phyloP scores from a whole-genome alignment of 2,888 invertebrate genomes.

The Arrhopalites spinosus region DNA sequence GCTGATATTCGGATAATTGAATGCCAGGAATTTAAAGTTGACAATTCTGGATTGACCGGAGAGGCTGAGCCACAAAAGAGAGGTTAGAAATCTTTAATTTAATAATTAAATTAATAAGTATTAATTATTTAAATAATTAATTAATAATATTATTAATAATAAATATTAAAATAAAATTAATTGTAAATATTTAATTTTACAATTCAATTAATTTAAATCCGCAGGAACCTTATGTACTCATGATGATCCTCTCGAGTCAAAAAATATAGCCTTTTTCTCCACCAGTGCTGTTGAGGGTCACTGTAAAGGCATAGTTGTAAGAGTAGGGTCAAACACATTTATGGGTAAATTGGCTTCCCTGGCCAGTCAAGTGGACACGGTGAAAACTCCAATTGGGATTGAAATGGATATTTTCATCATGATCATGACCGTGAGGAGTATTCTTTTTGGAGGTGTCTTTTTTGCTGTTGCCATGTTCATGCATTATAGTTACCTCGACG shows the following conservation, averaged over 20 bases:
- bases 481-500: slow-evolving; percentile 65
- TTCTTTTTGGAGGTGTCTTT: slow-evolving; percentile 71
- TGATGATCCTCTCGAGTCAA: slow-evolving; percentile 64
- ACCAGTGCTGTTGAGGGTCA: slow-evolving; percentile 67
- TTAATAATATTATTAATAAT: too few relatives aligned
- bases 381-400: slow-evolving; percentile 75
- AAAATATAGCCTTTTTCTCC: slow-evolving; percentile 66
- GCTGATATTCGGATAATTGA: slow-evolving; percentile 66
- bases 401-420: slow-evolving; percentile 78
- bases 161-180: too few relatives aligned
- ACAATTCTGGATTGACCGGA: slow-evolving; percentile 72
- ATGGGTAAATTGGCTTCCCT: slow-evolving; percentile 74
- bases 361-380: slow-evolving; percentile 68
- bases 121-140: too few relatives aligned
- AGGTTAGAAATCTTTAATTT: slow-evolving; percentile 55
- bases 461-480: slow-evolving; percentile 72
- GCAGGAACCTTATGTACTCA: slow-evolving; percentile 62
- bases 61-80: slow-evolving; percentile 70
- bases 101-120: too few relatives aligned
- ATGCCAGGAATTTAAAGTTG: slow-evolving; percentile 66
- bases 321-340: slow-evolving; percentile 70
- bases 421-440: slow-evolving; percentile 71
- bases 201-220: too few relatives aligned
- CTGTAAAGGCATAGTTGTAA: slow-evolving; percentile 69
- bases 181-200: too few relatives aligned